Evolutionary conservation across 2,888 invertebrate species (phyloP), one percentile per base, ranked within the genome.

Genomic region (Apeira syringaria): DNA sequence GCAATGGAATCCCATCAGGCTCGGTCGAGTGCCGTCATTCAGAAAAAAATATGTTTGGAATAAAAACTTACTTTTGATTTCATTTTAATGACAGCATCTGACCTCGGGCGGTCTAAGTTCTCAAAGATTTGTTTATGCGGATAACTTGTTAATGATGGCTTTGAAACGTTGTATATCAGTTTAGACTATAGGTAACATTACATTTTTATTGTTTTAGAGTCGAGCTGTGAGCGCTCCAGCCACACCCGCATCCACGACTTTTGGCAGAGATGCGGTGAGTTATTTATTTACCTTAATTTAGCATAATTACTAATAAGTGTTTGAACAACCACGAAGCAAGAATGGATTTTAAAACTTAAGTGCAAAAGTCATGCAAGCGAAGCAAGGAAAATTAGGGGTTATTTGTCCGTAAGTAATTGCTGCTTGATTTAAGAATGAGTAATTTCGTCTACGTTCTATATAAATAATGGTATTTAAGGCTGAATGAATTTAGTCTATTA

Each of bases 181-280:
- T 2, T 20, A 18, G 47, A 48, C 40, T 50, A 53, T 52, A 42
- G 20, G 49, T 40, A 39, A 46, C 37, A 46, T 47, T 44, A 36
- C 30, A 47, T 44, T 46, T 64, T 55, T 65, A 51, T 85, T 80
- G 75, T 84, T 85, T 44, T 73, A 91, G 90, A 75, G 79, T 46
- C 82, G 91, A 67, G 82, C 91, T 43, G 80, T 88, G 47, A 91
- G 90, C 64, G 89, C 91, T 22, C 91, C 91, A 6, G 80, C 82
- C 41, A 81, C 88, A 28, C 86, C 89, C 9, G 82, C 78, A n/a
- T 63, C 76, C 22, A 61, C 74, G 2, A 64, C 74, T 30, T 80
- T 78, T 59, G 61, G 66, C 26, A 78, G 85, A 61, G 85, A 86
- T 50, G 78, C 81, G 67, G 88, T 89, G 61, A 56, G 70, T 64